These are phyloP conservation scores for Chrysocyon brachyurus DNA, from an alignment of 2,797 vertebrate species.

Conservation along the genomic window DNA sequence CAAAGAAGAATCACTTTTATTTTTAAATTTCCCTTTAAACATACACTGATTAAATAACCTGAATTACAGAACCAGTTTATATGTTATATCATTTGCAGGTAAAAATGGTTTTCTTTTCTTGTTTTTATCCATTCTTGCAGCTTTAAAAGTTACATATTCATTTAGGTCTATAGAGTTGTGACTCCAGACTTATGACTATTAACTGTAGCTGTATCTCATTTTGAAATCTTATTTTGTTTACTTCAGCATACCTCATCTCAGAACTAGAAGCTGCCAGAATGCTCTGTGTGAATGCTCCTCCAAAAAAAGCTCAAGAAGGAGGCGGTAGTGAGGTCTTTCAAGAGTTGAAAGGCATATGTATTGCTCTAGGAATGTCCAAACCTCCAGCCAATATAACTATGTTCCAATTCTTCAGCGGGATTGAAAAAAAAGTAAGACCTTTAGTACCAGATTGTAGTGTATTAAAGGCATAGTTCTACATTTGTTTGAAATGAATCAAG, in stretches of 20 bases:
- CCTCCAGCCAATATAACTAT: slow-evolving; percentile 98
- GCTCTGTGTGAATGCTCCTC: slow-evolving; percentile 94
- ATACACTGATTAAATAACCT: slow-evolving; percentile 59
- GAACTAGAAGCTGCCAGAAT: slow-evolving; percentile 98
- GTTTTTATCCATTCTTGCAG: slow-evolving; percentile 82
- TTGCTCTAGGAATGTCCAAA: slow-evolving; percentile 98
- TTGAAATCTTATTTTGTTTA: slow-evolving; percentile 88
- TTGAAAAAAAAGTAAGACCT: slow-evolving; percentile 97
- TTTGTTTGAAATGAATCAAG: slow-evolving; percentile 81
- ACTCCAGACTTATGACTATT: slow-evolving; percentile 80
- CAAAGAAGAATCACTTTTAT: slow-evolving; percentile 63
- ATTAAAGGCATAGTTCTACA: slow-evolving; percentile 81
- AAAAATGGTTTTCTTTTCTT: slow-evolving; percentile 76
- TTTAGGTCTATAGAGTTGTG: slow-evolving; percentile 80
- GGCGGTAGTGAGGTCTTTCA: slow-evolving; percentile 94
- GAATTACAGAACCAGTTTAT: slow-evolving; percentile 69
- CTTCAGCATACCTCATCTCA: slow-evolving; percentile 96
- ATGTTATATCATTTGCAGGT: slow-evolving; percentile 70
- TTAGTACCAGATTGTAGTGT: slow-evolving; percentile 83
- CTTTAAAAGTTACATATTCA: slow-evolving; percentile 80
- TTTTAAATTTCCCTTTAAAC: slow-evolving; percentile 67
- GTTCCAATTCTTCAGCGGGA: slow-evolving; percentile 99
- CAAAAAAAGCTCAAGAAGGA: slow-evolving; percentile 93
- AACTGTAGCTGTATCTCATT: slow-evolving; percentile 82
- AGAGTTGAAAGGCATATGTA: slow-evolving; percentile 97